Evolutionary conservation across 2,113 vertebrate species (phyloP).

Genomic region (Mustelus asterias): DNA sequence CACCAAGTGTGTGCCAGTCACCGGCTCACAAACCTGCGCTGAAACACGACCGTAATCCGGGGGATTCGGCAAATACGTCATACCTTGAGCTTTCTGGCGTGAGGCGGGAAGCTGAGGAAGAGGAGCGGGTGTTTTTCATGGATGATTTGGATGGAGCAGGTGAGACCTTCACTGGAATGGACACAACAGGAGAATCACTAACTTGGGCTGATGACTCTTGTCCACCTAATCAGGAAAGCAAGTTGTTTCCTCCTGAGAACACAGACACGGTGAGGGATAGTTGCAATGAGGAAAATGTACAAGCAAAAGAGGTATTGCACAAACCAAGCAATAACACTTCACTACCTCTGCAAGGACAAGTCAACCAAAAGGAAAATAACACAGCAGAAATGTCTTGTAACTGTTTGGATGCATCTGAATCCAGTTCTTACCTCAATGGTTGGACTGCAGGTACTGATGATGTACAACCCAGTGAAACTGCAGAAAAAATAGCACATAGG

Average conservation of each 20-base stretch:
- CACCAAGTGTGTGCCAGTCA: conserved; percentile 79
- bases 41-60: conserved; percentile 55
- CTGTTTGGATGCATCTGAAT: conserved; percentile 56
- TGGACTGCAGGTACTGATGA: conserved; percentile 70
- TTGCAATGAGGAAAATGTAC: conserved; percentile 49
- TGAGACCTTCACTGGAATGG: conserved; percentile 56
- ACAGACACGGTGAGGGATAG: conserved; percentile 47
- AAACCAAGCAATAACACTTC: conserved; percentile 55
- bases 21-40: conserved; percentile 62
- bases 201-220: conserved; percentile 48
- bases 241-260: conserved; percentile 45
- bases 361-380: conserved; percentile 45
- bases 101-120: conserved; percentile 59
- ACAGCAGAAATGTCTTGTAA: conserved; percentile 38
- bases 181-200: conserved; percentile 46
- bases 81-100: conserved; percentile 41
- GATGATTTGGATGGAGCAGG: conserved; percentile 76
- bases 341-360: conserved; percentile 42
- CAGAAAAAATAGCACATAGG: conserved; percentile 85
- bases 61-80: conserved; percentile 65
- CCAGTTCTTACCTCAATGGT: conserved; percentile 62
- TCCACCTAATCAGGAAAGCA: conserved; percentile 40
- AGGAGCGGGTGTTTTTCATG: conserved; percentile 89
- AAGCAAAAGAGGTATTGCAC: conserved; percentile 44
- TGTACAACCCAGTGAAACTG: conserved; percentile 54